Evolutionary conservation across 1,140 invertebrate genomes (phyloP).

Genomic region (Ectropis grisescens): DNA sequence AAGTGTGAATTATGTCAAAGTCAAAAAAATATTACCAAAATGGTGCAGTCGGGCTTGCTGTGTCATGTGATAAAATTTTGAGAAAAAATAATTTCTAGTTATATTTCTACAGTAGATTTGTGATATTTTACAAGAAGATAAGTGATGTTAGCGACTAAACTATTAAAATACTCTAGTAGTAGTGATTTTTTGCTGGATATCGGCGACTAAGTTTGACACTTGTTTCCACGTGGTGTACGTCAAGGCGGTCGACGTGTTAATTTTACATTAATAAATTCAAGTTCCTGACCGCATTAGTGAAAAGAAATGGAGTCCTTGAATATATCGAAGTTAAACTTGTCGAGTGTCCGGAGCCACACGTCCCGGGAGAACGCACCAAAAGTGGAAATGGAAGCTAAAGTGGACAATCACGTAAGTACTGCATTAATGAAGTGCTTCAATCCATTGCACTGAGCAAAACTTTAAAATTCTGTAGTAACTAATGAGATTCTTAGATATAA

Average conservation of each 20-base stretch:
- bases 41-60: slow-evolving; percentile 15
- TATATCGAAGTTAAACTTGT: slow-evolving; percentile 54
- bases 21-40: slow-evolving; percentile 3
- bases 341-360: slow-evolving; percentile 37
- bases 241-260: slow-evolving; percentile 58
- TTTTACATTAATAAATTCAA: slow-evolving; percentile 21
- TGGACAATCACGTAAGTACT: slow-evolving; percentile 46
- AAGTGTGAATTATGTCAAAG: too few species aligned
- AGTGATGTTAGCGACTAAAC: slow-evolving; percentile 20
- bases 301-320: slow-evolving; percentile 51
- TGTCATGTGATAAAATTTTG: slow-evolving; percentile 17
- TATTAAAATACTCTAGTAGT: slow-evolving; percentile 8
- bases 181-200: slow-evolving; percentile 13
- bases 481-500: too few species aligned
- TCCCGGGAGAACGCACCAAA: slow-evolving; percentile 30
- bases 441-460: too few species aligned
- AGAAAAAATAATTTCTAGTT: slow-evolving; percentile 9
- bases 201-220: slow-evolving; percentile 42
- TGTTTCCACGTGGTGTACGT: slow-evolving; percentile 62
- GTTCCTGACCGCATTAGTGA: slow-evolving; percentile 21
- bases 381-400: slow-evolving; percentile 29
- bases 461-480: slow-evolving; percentile 1
- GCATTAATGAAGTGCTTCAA: too few species aligned
- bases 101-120: slow-evolving; percentile 12
- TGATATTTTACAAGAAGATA: slow-evolving; percentile 16